These are phyloP conservation scores for Phaedon cochleariae DNA, from an alignment of 2,888 invertebrate genomes.

Conservation along the genomic window DNA sequence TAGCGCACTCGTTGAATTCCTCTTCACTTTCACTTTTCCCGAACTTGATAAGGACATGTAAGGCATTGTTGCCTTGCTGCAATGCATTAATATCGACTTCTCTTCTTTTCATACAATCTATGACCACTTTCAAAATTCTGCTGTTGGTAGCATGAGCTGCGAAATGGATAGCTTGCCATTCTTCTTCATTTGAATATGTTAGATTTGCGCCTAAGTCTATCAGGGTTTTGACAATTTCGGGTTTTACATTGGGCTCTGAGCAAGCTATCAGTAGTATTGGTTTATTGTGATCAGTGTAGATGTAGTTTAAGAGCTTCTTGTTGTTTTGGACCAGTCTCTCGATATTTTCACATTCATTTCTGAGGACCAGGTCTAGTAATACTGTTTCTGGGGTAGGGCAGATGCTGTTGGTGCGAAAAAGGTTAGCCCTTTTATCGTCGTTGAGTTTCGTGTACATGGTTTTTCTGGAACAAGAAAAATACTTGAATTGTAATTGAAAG, in stretches of 20 bases:
- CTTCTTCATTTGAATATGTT: constrained; percentile 65
- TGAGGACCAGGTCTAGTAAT: constrained; percentile 65
- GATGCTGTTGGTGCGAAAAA: constrained; percentile 50
- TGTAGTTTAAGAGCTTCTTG: constrained; percentile 65
- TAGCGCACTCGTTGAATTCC: constrained; percentile 46
- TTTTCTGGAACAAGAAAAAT: constrained; percentile 1
- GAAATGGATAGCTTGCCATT: constrained; percentile 73
- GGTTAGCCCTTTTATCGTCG: background rate
- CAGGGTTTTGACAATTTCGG: constrained; percentile 67
- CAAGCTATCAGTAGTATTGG: constrained; percentile 62
- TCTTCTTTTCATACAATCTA: constrained; percentile 57
- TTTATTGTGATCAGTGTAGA: constrained; percentile 67
- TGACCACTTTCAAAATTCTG: constrained; percentile 62
- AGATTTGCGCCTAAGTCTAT: constrained; percentile 70
- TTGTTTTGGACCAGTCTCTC: constrained; percentile 64
- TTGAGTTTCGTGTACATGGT: constrained; percentile 6
- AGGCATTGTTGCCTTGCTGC: constrained; percentile 53
- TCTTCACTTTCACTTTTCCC: constrained; percentile 60
- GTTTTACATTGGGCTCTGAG: constrained; percentile 64
- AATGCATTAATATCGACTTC: constrained; percentile 45
- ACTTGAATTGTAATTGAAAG: background rate
- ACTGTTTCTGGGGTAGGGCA: constrained; percentile 54
- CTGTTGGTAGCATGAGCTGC: constrained; percentile 66
- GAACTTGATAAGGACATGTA: constrained; percentile 53
- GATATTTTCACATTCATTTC: constrained; percentile 66